A percentile compares a stretch with the other conserved stretches of the same genome.
Conservation (phyloP, 2,888 invertebrate genomes). For the Blera fallax region DNA sequence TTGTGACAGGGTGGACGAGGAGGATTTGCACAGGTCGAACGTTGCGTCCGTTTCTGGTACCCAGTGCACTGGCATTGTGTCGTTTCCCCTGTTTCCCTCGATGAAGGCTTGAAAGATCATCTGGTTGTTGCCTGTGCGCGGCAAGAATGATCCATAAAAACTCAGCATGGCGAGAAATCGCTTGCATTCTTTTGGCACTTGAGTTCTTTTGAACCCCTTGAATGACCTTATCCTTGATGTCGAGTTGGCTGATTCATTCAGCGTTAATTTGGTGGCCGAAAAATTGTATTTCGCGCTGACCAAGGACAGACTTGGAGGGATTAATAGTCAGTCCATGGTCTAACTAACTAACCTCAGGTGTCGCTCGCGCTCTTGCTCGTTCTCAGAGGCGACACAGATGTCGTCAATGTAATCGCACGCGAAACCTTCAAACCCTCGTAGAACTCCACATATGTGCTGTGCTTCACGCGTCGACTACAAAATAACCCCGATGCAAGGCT, state of each 20-base stretch:
- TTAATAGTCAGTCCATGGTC: too few species aligned
- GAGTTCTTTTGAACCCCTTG: too few species aligned
- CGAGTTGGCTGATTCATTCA: too few species aligned
- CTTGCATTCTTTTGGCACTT: neutral
- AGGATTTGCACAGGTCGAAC: neutral
- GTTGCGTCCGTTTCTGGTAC: slow-evolving; percentile 45
- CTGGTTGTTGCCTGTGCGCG: neutral
- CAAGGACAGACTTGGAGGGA: neutral
- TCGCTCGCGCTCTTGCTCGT: neutral
- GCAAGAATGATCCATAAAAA: neutral
- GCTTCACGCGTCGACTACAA: too few species aligned
- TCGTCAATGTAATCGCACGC: neutral
- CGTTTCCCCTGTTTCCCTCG: neutral
- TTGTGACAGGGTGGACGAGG: neutral
- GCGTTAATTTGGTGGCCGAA: too few species aligned
- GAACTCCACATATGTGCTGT: neutral
- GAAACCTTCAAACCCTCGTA: too few species aligned
- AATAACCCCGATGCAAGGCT: too few species aligned
- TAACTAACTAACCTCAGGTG: too few species aligned
- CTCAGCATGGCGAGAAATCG: neutral
- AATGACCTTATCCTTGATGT: too few species aligned
- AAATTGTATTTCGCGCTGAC: neutral
- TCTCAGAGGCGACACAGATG: neutral
- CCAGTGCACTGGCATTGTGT: neutral
- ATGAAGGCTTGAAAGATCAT: neutral